Evolutionary conservation across 2,113 vertebrate species (phyloP).

Genomic region (Microcebus murinus): DNA sequence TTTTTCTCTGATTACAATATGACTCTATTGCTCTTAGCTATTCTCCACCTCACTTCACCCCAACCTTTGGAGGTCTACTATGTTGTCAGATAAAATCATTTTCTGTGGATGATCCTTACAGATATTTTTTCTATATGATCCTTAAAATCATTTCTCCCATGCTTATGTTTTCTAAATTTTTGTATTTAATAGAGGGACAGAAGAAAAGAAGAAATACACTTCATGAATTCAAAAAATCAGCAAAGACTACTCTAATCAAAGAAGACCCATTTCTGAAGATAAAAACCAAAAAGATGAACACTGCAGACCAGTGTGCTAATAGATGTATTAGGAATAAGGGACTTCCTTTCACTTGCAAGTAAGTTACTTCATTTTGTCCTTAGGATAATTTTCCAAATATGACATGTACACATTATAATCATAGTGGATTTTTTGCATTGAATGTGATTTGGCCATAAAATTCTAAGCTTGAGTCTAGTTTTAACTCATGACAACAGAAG

Average conservation of each 20-base stretch:
- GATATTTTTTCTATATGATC: neutral
- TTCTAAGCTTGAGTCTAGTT: neutral
- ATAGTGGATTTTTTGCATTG: neutral
- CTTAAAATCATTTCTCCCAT: neutral
- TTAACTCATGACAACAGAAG: neutral
- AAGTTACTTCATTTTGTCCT: slow-evolving; percentile 71
- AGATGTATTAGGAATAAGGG: slow-evolving; percentile 93
- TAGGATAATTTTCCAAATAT: neutral
- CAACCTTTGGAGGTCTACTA: neutral
- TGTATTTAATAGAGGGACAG: slow-evolving; percentile 87
- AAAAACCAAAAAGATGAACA: slow-evolving; percentile 90
- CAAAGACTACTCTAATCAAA: slow-evolving; percentile 88
- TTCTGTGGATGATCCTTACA: neutral
- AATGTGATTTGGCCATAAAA: neutral
- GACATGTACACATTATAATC: neutral
- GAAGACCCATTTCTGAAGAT: slow-evolving; percentile 88
- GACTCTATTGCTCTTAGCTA: neutral
- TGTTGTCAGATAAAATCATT: neutral
- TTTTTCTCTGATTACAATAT: neutral
- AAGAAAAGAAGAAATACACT: slow-evolving; percentile 91
- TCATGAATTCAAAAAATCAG: slow-evolving; percentile 95
- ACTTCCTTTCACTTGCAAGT: slow-evolving; percentile 96
- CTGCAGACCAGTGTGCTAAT: slow-evolving; percentile 92
- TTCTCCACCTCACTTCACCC: neutral
- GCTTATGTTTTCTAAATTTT: neutral